Percentiles rank a stretch among this genome's conserved stretches.
These are phyloP conservation scores for Lottia gigantea DNA, from an alignment of 2,888 invertebrate species.

Conservation along the genomic window DNA sequence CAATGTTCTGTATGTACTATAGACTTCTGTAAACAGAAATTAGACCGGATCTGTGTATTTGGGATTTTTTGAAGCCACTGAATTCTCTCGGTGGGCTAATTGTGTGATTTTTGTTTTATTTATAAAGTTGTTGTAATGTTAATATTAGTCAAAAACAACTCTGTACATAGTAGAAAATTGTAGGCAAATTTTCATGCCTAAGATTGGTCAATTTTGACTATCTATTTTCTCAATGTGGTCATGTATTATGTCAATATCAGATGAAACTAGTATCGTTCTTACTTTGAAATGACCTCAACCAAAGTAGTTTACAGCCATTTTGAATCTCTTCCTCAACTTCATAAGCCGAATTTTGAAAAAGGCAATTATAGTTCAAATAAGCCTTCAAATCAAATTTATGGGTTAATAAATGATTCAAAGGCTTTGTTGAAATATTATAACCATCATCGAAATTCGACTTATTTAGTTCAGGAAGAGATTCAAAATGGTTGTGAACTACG, in stretches of 20 bases:
- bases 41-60: slow-evolving; percentile 3
- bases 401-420: too few relatives aligned
- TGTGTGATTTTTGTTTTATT: slow-evolving; percentile 9
- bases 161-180: slow-evolving; percentile 9
- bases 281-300: too few relatives aligned
- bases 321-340: too few relatives aligned
- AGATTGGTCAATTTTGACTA: background rate
- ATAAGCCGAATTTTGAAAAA: too few relatives aligned
- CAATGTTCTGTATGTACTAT: slow-evolving; percentile 1
- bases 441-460: too few relatives aligned
- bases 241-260: background rate
- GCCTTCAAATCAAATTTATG: too few relatives aligned
- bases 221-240: slow-evolving; percentile 10
- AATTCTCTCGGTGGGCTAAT: background rate
- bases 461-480: too few relatives aligned
- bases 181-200: slow-evolving; percentile 1
- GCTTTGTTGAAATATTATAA: too few relatives aligned
- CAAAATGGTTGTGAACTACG: too few relatives aligned
- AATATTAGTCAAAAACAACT: slow-evolving; percentile 4
- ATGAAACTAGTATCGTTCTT: too few relatives aligned
- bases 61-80: slow-evolving; percentile 1
- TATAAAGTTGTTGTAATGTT: slow-evolving; percentile 10
- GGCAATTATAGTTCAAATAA: too few relatives aligned
- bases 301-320: too few relatives aligned
- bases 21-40: slow-evolving; percentile 10